Conservation (phyloP, 2,113 vertebrate genomes). For the Epinephelus fuscoguttatus region DNA sequence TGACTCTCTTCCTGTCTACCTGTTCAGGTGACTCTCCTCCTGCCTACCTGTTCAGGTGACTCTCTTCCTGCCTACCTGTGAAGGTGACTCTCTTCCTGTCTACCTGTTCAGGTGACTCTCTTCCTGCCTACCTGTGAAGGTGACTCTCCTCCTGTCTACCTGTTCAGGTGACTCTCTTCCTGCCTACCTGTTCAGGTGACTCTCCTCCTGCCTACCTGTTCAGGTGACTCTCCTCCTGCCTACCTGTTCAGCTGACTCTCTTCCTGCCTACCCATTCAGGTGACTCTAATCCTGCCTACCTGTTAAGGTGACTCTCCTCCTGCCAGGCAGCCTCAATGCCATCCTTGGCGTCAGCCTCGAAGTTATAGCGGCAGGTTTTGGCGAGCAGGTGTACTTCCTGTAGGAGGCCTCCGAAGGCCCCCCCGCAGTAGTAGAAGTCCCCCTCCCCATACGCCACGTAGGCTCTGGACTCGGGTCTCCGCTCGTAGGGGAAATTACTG, state of each 20-base stretch:
- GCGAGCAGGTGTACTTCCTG: constrained; percentile 74
- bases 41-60: constrained; percentile 83
- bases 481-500: constrained; percentile 80
- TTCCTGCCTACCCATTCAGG: constrained; percentile 77
- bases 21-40: background rate
- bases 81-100: background rate
- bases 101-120: constrained; percentile 87
- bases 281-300: constrained; percentile 31
- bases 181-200: constrained; percentile 62
- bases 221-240: background rate
- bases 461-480: constrained; percentile 75
- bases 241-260: constrained; percentile 87
- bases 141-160: constrained; percentile 28
- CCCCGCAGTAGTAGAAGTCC: constrained; percentile 86
- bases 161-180: constrained; percentile 88
- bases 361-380: constrained; percentile 75
- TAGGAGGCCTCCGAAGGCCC: constrained; percentile 80
- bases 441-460: constrained; percentile 74
- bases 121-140: constrained; percentile 76
- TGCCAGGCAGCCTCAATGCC: constrained; percentile 84
- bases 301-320: constrained; percentile 88
- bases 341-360: constrained; percentile 80
- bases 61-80: constrained; percentile 84
- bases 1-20: background rate
- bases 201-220: background rate